Base-by-base conservation (phyloP, 2,888 invertebrate species). In the Parasteatoda lunata region DNA sequence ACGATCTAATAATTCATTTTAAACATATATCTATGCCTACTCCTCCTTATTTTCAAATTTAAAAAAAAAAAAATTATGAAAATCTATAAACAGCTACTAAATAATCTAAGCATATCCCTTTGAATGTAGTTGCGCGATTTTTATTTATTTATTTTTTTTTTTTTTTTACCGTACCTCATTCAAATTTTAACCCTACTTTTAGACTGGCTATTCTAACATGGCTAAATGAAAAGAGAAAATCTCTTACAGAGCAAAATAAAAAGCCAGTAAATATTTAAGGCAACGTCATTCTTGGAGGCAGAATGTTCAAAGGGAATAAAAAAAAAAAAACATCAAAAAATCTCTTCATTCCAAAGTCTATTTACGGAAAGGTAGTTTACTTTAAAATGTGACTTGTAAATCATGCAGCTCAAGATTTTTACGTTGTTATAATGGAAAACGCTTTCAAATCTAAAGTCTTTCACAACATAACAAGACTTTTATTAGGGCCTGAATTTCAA, bases 301-400 rank as follows among this genome's bases (percentile, higher is more conserved):
- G n/a, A n/a, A 59, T 59, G 59, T n/a, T 7, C 9, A n/a, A 59
- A 59, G n/a, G 3, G 59, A 30, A 30, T 30, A 30, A 59, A 59
- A 59, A n/a, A 59, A 7, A 9, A 59, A 59, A 59, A 9, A 59
- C 59, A 9, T 59, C 8, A 4, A 59, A 59, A n/a, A n/a, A 59
- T 59, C 9, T 30, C 30, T 30, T 30, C 30, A 30, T 30, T 30
- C 30, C 30, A 30, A 30, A 30, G 30, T 30, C 30, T 73, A 30
- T 81, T 73, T 73, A 73, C 73, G 15, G 13, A 15, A 73, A 66
- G 66, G 15, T 68, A 13, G 45, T 15, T 68, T 81, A 73, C 47
- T 47, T n/a, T n/a, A 4, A 30, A 68, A 73, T 68, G 66, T 15
- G 68, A 73, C 80, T 73, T 73, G 73, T 48, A 80, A 48, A 81